Base-by-base conservation (phyloP, 2,888 invertebrate species). In the Dasysyrphus tricinctus region DNA sequence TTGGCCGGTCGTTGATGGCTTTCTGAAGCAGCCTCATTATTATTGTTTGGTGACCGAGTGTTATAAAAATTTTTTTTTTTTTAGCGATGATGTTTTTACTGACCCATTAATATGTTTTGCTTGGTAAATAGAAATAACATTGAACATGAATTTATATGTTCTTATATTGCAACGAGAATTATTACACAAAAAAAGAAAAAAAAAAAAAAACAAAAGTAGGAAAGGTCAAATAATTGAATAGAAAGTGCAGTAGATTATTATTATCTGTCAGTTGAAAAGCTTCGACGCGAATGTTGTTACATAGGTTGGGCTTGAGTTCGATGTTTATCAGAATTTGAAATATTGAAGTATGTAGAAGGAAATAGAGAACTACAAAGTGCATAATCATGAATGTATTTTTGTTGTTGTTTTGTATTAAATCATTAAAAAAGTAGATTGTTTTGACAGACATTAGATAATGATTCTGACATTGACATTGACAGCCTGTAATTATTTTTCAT, bases 121-220 rank as follows among this genome's bases (percentile, higher is more conserved):
- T 67, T 16, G 44, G 54, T 77, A 82, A 77, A 77, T 73, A 59
- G 77, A 77, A 77, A 73, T 59, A 72, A 56, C 82, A 77, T 77
- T 82, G 77, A 82, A 77, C 82, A 61, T 77, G 72, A 82, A 67
- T 77, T 73, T 67, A 51, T 24, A 24, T 24, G 24, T 32, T n/a
- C n/a, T n/a, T n/a, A 32, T 34, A 76, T 63, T 70, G 49, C 57
- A 39, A 56, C 19, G 14, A 42, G 47, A n/a, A 19, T 16, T 57
- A 47, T 39, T 37, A n/a, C 32, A 49, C 3, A 44, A 12, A 7
- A 42, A 11, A 32, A 6, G 29, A 12, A 56, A 16, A 29, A 19
- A 29, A 47, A 37, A 34, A 24, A 44, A 57, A 24, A 24, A 24
- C 24, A 24, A 32, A 12, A 42, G 19, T 14, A 49, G 24, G 16